Percentiles rank a stretch among this genome's conserved stretches.
Evolutionary conservation across 2,797 vertebrate genomes (phyloP).

Genomic region (Phrynocephalus forsythii): DNA sequence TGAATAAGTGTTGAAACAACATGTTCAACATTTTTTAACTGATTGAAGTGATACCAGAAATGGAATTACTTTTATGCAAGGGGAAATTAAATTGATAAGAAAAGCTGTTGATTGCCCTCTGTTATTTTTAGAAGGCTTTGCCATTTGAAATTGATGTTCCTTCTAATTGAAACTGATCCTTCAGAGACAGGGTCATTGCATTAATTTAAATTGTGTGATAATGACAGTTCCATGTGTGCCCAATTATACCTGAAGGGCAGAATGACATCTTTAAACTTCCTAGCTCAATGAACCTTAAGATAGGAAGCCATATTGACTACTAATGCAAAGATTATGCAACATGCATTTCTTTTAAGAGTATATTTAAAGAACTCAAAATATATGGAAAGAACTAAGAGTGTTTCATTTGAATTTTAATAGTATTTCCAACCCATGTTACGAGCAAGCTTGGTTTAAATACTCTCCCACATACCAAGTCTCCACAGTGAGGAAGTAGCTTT

Average conservation of each 20-base stretch:
- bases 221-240: neutral
- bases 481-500: neutral
- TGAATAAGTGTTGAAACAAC: constrained; percentile 6
- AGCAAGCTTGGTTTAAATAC: neutral
- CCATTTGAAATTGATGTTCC: neutral
- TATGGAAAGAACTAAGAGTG: neutral
- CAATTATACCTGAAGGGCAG: constrained; percentile 23
- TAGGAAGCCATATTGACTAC: neutral
- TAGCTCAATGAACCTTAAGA: neutral
- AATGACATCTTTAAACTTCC: constrained; percentile 9
- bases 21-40: neutral
- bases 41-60: constrained; percentile 21
- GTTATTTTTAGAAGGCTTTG: constrained; percentile 29
- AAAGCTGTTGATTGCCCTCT: neutral
- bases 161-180: constrained; percentile 8
- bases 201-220: constrained; percentile 8
- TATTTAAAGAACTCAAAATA: neutral
- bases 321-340: neutral
- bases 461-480: neutral
- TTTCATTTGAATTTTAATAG: neutral
- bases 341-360: neutral
- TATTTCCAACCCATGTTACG: neutral
- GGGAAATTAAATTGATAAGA: constrained; percentile 4
- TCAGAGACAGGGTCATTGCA: neutral
- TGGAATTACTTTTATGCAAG: neutral